A percentile compares a stretch with the other conserved stretches of the same genome.
Conservation (phyloP, 1,140 invertebrate genomes). For the Aphidius ervi region DNA sequence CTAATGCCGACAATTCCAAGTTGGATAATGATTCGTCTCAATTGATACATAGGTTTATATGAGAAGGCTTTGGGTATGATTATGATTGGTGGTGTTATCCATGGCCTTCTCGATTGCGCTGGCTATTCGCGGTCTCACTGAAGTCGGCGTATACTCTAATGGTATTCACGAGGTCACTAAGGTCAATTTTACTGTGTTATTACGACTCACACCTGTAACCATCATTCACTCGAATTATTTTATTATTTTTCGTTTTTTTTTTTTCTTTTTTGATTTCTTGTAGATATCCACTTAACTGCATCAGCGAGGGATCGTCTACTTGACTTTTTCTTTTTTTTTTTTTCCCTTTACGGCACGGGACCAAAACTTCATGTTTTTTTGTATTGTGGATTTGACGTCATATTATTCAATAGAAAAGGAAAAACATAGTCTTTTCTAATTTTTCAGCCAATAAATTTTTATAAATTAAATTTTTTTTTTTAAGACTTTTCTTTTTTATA, state of each 20-base stretch:
- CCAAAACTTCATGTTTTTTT: no score
- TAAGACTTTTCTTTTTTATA: no score
- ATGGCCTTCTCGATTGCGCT: constrained; percentile 35
- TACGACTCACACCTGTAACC: constrained; percentile 51
- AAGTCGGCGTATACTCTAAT: constrained; percentile 22
- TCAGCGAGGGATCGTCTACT: constrained; percentile 20
- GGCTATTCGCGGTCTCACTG: constrained; percentile 39
- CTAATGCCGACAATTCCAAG: constrained; percentile 43
- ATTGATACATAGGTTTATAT: constrained; percentile 41
- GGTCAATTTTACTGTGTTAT: constrained; percentile 47
- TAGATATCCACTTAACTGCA: constrained; percentile 26
- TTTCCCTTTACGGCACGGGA: not conserved
- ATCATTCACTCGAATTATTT: constrained; percentile 10
- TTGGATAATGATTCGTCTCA: constrained; percentile 43
- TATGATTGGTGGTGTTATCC: constrained; percentile 45
- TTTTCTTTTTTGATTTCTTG: constrained; percentile 21
- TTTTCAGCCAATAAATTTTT: no score
- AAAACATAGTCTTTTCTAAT: no score
- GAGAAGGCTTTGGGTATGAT: constrained; percentile 17
- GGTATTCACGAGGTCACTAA: constrained; percentile 40
- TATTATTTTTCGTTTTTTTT: constrained; percentile 2
- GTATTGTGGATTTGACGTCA: no score
- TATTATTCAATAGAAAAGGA: no score
- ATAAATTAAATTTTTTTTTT: no score
- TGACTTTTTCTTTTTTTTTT: constrained; percentile 4